phyloP scores from a whole-genome alignment of 2,888 invertebrate species.

The Zhuqinia jingwanae region DNA sequence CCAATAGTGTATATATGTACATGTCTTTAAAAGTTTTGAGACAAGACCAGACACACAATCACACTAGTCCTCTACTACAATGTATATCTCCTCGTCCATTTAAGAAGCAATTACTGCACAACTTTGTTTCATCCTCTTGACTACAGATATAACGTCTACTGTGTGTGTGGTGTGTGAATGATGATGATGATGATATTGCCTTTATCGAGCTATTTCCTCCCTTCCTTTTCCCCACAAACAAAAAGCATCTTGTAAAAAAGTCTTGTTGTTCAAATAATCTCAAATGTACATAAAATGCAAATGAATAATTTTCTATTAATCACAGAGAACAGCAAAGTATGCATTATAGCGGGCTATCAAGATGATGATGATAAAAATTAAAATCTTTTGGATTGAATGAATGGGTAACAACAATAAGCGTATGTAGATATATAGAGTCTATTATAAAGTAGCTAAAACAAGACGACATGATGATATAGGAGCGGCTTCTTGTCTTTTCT shows the following conservation, averaged over 20 bases:
- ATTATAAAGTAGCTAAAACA: too few species aligned
- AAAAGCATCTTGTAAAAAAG: not conserved
- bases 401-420: not conserved
- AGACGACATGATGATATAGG: too few species aligned
- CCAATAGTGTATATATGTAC: too few species aligned
- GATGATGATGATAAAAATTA: too few species aligned
- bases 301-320: slow-evolving; percentile 35
- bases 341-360: too few species aligned
- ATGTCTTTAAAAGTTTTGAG: too few species aligned
- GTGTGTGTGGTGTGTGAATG: too few species aligned
- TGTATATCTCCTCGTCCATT: slow-evolving; percentile 1
- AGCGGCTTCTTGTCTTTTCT: slow-evolving; percentile 26
- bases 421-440: too few species aligned
- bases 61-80: too few species aligned
- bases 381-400: not conserved
- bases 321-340: slow-evolving; percentile 19
- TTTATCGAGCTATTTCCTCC: not conserved
- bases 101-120: slow-evolving; percentile 28
- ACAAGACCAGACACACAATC: too few species aligned
- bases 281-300: not conserved
- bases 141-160: not conserved
- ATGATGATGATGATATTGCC: not conserved
- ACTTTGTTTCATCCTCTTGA: not conserved
- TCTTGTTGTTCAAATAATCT: too few species aligned
- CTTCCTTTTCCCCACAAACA: not conserved